Evolutionary conservation across 2,888 invertebrate genomes (phyloP).

Genomic region (Ennomos fuscantarius): DNA sequence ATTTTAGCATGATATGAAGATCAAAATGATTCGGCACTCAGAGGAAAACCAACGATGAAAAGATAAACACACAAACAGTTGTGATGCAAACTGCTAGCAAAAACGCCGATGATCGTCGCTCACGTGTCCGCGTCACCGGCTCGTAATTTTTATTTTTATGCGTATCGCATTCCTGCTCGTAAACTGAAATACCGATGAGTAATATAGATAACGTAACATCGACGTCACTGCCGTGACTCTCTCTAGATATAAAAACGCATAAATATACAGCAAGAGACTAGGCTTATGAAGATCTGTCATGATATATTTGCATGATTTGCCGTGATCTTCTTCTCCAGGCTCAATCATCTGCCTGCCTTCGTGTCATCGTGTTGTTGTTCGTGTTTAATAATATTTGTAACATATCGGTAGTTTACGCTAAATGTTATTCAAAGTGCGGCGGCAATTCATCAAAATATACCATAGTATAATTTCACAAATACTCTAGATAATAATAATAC

Average conservation of each 20-base stretch:
- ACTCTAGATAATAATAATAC: too few relatives aligned
- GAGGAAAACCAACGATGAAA: constrained; percentile 12
- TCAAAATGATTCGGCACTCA: constrained; percentile 11
- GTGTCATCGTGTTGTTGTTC: too few relatives aligned
- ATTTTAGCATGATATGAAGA: constrained; percentile 3
- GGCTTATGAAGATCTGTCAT: too few relatives aligned
- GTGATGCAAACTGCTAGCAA: constrained; percentile 20
- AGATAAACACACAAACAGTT: constrained; percentile 13
- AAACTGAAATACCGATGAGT: constrained; percentile 28
- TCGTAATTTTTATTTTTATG: constrained; percentile 26
- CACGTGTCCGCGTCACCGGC: constrained; percentile 12
- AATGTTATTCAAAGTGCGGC: too few relatives aligned
- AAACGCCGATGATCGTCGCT: constrained; percentile 13
- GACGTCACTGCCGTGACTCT: constrained; percentile 14
- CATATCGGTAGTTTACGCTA: too few relatives aligned
- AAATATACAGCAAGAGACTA: too few relatives aligned
- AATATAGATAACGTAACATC: constrained; percentile 22
- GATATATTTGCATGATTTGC: too few relatives aligned
- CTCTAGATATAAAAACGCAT: background rate
- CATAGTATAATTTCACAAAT: too few relatives aligned
- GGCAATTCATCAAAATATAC: too few relatives aligned
- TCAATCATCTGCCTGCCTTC: too few relatives aligned
- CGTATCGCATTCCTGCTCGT: constrained; percentile 24
- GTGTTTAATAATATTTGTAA: too few relatives aligned
- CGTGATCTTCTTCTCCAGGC: too few relatives aligned